Evolutionary conservation across 2,888 invertebrate species (phyloP).

Genomic region (Drosophila tripunctata): DNA sequence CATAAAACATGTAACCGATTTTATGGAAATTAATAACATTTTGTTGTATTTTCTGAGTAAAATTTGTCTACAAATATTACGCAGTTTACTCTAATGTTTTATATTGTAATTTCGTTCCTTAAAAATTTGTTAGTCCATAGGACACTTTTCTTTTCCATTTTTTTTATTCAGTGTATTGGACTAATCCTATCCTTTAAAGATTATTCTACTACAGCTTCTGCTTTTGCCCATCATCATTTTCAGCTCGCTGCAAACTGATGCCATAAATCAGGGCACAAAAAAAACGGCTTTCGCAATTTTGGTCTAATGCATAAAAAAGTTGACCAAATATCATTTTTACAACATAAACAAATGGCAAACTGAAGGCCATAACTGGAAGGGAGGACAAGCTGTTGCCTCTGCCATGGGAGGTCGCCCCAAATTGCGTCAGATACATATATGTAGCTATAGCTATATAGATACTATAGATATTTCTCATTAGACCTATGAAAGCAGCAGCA

Average conservation of each 20-base stretch:
- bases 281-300: constrained; percentile 19
- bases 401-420: constrained; percentile 12
- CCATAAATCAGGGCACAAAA: constrained; percentile 17
- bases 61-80: too few relatives aligned
- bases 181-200: background rate
- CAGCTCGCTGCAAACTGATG: constrained; percentile 7
- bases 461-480: constrained; percentile 49
- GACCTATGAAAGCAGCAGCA: constrained; percentile 26
- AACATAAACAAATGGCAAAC: constrained; percentile 36
- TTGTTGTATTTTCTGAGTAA: too few relatives aligned
- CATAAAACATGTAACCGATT: too few relatives aligned
- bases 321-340: constrained; percentile 20
- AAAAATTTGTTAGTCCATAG: too few relatives aligned
- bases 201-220: background rate
- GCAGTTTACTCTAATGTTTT: too few relatives aligned
- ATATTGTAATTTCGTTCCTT: too few relatives aligned
- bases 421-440: constrained; percentile 26
- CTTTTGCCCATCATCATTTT: constrained; percentile 7
- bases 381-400: constrained; percentile 37
- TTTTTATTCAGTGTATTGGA: background rate
- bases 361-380: constrained; percentile 12
- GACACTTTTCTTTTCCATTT: too few relatives aligned
- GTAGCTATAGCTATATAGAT: constrained; percentile 15
- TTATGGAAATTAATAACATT: too few relatives aligned
- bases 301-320: constrained; percentile 23